Base-by-base conservation (phyloP, 2,113 vertebrate genomes). In the Chloropsis cyanopogon region DNA sequence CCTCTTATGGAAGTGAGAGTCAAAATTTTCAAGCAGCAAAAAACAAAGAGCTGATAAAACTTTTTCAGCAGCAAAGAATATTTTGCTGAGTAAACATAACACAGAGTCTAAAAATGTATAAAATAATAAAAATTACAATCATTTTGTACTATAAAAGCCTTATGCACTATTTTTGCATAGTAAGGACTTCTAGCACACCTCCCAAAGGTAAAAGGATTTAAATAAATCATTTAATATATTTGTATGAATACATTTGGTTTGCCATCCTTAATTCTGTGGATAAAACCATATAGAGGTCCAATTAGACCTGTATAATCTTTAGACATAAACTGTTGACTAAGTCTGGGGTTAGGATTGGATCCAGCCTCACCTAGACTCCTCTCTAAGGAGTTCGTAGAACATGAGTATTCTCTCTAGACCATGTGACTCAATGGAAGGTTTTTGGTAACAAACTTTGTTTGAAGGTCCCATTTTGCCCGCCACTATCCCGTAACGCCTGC, bases 401-500 rank as follows among this genome's bases (percentile, higher is more conserved):
- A 44, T 44, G 12, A 7, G 10, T 5, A 5, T 14, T 31, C 18
- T 50, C 35, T 33, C 59, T 65, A 39, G 18, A 6, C 22, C 5
- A 2, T 6, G 21, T 15, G 21, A 26, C 21, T 42, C 31, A 42
- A 1, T 29, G 14, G 31, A 15, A 57, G 50, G 7, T 14, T 22
- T 50, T 65, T 35, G 12, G 26, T 39, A 16, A 20, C 4, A 44
- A 18, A 10, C 10, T 10, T 15, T 35, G 14, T 56, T 31, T 26
- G 42, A 11, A 50, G 26, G 25, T 65, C 12, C 8, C 11, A 4
- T 31, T 57, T 6, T 50, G 25, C 21, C 35, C 1, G 0, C 4
- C 12, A 2, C 42, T 26, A 2, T 8, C 12, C 50, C 9, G 0
- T 59, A 69, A n/a, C 0, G 4, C 17, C 59, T 31, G 37, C 47